Base-by-base conservation (phyloP, 2,113 vertebrate genomes). In the Taurulus bubalis region DNA sequence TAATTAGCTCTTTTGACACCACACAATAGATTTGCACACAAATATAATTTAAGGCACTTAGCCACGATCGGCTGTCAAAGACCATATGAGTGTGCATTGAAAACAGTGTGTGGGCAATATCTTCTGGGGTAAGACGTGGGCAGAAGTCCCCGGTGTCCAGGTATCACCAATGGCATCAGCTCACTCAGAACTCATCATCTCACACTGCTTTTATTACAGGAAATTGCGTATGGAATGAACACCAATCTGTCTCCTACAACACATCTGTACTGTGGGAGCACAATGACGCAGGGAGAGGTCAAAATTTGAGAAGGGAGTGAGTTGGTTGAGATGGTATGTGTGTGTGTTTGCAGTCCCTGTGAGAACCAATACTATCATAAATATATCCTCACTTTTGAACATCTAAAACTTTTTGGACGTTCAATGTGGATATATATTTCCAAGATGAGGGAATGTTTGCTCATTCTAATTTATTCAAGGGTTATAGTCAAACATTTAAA, bases 201-300 rank as follows among this genome's bases (percentile, higher is more conserved):
- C 79, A 87, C 91, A 87, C 77, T 85, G 84, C 72, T 86, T 90
- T 91, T 88, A 91, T 93, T 88, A 87, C 91, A 92, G 91, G 91
- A 93, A 92, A 91, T 91, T 84, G 63, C 78, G 3, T 85, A 67
- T 86, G 85, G 83, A 88, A 80, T 73, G 71, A 89, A 82, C 67
- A 67, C 47, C 58, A 84, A 62, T 89, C 84, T 77, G 60, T 79
- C 85, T 87, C 72, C 16, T 59, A 59, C 32, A 28, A 85, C 83
- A 85, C 80, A 81, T 87, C 71, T 89, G 74, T 64, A 63, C 59
- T 38, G 72, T 66, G 62, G 64, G 75, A 83, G 68, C 36, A 49
- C 9, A 9, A 36, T 92, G 86, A 85, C 71, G 85, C 73, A 85
- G 75, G 24, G 11, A 30, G 10, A 69, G 68, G 64, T 90, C 79